A percentile compares a stretch with the other conserved stretches of the same genome.
These are phyloP conservation scores for human (Homo sapiens) DNA, from an alignment of 2,113 vertebrate genomes.

Conservation along the genomic window GRCh38 chrX:123015501-123016000, in stretches of 20 bases:
- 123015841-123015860: not conserved
- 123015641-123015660: not conserved
- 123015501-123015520: not conserved
- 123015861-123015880: conserved; percentile 43
- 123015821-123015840: not conserved
- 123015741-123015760: not conserved
- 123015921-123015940: conserved; percentile 20
- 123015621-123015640: conserved; percentile 10
- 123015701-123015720: conserved; percentile 24
- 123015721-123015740: conserved; percentile 12
- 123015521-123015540: conserved; percentile 17
- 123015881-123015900: conserved; percentile 29
- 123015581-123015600: not conserved
- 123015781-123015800: not conserved
- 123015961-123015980: conserved; percentile 26
- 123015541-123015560: not conserved
- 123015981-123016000: conserved; percentile 5
- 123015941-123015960: conserved; percentile 28
- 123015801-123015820: not conserved
- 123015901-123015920: conserved; percentile 43
- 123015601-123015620: conserved; percentile 1
- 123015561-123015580: not conserved
- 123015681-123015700: not conserved
- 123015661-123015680: not conserved
- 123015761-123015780: not conserved